Evolutionary conservation across 2,797 vertebrate species (phyloP).

Genomic region (Danio tinwini): DNA sequence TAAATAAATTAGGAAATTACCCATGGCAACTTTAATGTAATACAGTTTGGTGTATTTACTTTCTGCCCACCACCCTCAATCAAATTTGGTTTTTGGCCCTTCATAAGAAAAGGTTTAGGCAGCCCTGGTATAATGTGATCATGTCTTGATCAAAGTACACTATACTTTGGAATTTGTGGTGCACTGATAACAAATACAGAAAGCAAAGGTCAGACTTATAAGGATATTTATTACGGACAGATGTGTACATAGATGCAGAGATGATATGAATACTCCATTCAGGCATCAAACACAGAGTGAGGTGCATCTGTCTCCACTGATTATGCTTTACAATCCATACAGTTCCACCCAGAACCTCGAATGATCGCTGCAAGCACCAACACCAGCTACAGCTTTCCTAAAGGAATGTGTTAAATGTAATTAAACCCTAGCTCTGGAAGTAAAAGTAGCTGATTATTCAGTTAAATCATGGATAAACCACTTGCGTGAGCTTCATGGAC

Average conservation of each 20-base stretch:
- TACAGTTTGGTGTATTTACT: too few relatives aligned
- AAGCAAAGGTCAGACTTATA: constrained; percentile 21
- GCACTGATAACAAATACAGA: not conserved
- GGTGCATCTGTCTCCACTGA: not conserved
- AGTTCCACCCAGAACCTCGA: constrained; percentile 7
- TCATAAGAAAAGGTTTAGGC: too few relatives aligned
- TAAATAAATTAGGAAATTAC: too few relatives aligned
- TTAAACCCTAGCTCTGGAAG: constrained; percentile 13
- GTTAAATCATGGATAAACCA: not conserved
- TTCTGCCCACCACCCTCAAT: too few relatives aligned
- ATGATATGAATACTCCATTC: constrained; percentile 23
- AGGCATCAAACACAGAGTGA: constrained; percentile 30
- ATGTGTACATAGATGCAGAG: constrained; percentile 48
- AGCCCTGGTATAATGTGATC: too few relatives aligned
- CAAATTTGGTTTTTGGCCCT: too few relatives aligned
- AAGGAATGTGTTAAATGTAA: constrained; percentile 24
- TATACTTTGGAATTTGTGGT: not conserved
- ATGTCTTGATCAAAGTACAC: not conserved
- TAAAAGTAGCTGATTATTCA: not conserved
- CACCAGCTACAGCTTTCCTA: constrained; percentile 17
- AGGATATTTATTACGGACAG: constrained; percentile 58
- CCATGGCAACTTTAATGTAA: too few relatives aligned
- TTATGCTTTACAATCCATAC: constrained; percentile 12
- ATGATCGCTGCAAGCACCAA: not conserved
- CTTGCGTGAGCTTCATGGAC: not conserved